Conservation (phyloP, 2,113 vertebrate species). For the Ciconia maguari region DNA sequence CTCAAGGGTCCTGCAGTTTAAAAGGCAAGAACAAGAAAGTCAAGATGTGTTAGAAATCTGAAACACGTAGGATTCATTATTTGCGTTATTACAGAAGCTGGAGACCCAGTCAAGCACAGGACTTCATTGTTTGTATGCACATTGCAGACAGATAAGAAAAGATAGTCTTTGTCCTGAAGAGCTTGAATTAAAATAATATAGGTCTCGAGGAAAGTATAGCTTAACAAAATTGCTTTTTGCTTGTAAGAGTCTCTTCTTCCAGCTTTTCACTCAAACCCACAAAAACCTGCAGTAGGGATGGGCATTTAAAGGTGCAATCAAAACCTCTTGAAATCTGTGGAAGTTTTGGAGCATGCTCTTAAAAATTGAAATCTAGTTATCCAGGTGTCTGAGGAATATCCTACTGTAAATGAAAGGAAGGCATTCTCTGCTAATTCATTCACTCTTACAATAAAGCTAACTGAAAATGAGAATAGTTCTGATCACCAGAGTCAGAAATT, state of each 20-base stretch:
- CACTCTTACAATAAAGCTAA: constrained; percentile 14
- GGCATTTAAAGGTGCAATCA: not conserved
- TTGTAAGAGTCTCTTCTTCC: not conserved
- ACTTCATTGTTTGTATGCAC: not conserved
- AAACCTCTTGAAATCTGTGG: not conserved
- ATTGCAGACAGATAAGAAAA: not conserved
- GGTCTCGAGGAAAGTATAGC: not conserved
- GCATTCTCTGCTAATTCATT: not conserved
- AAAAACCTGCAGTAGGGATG: not conserved
- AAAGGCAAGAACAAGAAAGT: not conserved
- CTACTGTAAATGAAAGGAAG: not conserved
- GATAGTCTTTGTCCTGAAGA: not conserved
- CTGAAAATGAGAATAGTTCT: constrained; percentile 37
- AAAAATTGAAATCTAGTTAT: not conserved
- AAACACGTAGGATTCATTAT: not conserved
- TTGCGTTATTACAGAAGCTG: not conserved
- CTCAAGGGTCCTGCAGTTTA: not conserved
- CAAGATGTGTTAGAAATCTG: not conserved
- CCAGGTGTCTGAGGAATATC: not conserved
- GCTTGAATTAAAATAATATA: not conserved
- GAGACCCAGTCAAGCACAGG: not conserved
- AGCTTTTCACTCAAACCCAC: not conserved
- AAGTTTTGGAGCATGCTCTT: not conserved
- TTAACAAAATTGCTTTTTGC: not conserved
- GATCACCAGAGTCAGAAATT: constrained; percentile 53